phyloP scores from a whole-genome alignment of 2,888 invertebrate species.

The Alentia gelatinosa region DNA sequence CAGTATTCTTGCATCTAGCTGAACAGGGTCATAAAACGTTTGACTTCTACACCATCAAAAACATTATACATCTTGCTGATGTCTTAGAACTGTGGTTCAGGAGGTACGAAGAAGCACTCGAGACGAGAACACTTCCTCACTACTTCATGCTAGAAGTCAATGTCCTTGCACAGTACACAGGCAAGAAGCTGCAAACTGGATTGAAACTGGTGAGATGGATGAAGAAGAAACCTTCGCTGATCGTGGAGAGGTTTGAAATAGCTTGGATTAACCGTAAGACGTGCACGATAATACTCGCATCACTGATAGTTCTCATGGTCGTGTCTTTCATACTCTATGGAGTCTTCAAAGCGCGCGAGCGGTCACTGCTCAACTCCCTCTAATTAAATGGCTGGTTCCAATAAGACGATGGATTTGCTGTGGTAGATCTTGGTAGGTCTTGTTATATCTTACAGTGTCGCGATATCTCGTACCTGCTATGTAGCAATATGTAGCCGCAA shows the following conservation, averaged over 20 bases:
- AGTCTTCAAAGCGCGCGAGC: too few relatives aligned
- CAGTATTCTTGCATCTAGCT: neutral
- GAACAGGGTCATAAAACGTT: neutral
- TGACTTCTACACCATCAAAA: neutral
- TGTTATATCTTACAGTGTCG: too few relatives aligned
- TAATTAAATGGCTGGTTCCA: too few relatives aligned
- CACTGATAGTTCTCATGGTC: too few relatives aligned
- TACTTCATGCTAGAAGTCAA: conserved; percentile 26
- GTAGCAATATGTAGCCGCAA: too few relatives aligned
- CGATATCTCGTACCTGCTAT: too few relatives aligned
- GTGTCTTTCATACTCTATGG: too few relatives aligned
- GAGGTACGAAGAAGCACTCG: neutral
- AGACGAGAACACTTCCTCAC: neutral
- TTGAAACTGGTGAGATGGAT: neutral
- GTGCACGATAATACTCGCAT: neutral
- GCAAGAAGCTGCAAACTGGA: neutral
- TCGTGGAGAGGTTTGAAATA: neutral
- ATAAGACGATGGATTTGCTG: too few relatives aligned
- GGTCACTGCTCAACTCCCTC: too few relatives aligned
- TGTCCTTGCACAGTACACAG: neutral
- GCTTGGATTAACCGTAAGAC: neutral
- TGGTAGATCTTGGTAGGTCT: too few relatives aligned
- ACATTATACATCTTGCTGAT: neutral
- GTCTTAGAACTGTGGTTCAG: neutral
- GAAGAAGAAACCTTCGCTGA: neutral